Conservation (phyloP, 2,797 vertebrate species). For the Bovichtus variegatus region DNA sequence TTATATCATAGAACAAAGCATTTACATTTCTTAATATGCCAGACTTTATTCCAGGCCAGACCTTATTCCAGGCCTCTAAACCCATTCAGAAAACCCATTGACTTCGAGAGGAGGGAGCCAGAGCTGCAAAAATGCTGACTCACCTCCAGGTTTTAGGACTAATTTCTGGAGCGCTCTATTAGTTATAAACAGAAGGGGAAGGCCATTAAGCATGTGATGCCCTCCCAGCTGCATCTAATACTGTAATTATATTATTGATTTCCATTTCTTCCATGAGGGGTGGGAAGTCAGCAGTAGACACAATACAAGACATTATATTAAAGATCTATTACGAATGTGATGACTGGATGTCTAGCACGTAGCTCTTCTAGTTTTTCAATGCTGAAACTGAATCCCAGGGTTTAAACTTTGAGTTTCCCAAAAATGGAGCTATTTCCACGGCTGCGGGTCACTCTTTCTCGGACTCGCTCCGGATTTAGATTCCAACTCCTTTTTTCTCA, state of each 20-base stretch:
- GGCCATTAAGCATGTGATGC: not conserved
- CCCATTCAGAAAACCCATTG: too few relatives aligned
- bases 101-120: too few relatives aligned
- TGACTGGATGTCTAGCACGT: not conserved
- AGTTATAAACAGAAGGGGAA: not conserved
- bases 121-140: too few relatives aligned
- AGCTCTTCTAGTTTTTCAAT: not conserved
- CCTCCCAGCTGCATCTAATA: not conserved
- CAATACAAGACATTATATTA: not conserved
- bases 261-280: not conserved
- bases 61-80: too few relatives aligned
- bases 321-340: not conserved
- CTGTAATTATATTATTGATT: not conserved
- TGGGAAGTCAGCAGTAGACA: not conserved
- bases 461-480: slow-evolving; percentile 70
- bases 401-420: slow-evolving; percentile 5
- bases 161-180: not conserved
- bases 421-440: slow-evolving; percentile 30
- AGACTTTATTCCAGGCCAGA: too few relatives aligned
- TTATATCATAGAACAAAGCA: too few relatives aligned
- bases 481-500: slow-evolving; percentile 34
- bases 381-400: slow-evolving; percentile 7
- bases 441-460: slow-evolving; percentile 36
- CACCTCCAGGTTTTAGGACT: too few relatives aligned
- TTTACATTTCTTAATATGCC: too few relatives aligned